Conservation (phyloP, 2,797 vertebrate species). For the Fringilla coelebs region DNA sequence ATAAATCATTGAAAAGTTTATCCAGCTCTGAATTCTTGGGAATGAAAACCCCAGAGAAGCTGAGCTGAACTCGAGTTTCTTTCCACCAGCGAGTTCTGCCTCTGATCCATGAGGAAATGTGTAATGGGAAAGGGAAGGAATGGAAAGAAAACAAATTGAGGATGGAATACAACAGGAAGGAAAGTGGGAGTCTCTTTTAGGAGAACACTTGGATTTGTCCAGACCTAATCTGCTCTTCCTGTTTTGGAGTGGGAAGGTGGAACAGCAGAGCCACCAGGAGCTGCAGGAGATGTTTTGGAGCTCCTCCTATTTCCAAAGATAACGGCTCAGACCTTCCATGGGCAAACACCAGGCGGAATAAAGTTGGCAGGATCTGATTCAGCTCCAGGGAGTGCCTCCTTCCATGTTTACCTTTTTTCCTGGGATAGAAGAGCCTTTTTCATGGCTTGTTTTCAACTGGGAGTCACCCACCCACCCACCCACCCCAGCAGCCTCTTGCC, state of each 20-base stretch:
- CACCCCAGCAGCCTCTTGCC: background rate
- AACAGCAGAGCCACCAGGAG: background rate
- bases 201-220: background rate
- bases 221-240: background rate
- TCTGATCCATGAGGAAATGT: background rate
- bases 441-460: background rate
- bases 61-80: background rate
- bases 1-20: background rate
- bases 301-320: background rate
- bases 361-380: background rate
- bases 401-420: background rate
- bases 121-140: constrained; percentile 1
- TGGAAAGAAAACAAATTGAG: background rate
- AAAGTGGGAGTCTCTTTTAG: background rate
- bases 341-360: background rate
- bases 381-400: background rate
- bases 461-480: background rate
- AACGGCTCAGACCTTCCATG: background rate
- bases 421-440: background rate
- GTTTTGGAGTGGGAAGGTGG: background rate
- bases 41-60: background rate
- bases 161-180: background rate
- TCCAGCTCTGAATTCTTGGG: background rate
- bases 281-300: background rate
- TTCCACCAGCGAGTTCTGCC: background rate